These are phyloP conservation scores for Lordiphosa mommai DNA, from an alignment of 1,140 invertebrate species.

Conservation along the genomic window DNA sequence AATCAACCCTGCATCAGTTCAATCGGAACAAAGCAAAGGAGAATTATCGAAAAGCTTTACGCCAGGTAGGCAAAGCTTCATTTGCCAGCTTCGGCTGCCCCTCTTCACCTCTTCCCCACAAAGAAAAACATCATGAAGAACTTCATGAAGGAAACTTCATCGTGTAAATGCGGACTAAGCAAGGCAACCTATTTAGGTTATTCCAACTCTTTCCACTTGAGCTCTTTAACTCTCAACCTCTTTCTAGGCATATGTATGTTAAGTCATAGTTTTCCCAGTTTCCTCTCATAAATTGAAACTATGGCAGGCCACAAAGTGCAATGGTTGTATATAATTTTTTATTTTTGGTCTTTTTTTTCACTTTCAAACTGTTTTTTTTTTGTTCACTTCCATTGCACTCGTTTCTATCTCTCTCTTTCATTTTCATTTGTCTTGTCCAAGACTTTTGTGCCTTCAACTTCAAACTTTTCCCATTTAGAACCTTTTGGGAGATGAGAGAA, in stretches of 20 bases:
- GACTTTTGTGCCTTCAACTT: conserved; percentile 67
- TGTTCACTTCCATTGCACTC: conserved; percentile 6
- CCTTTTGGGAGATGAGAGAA: not conserved
- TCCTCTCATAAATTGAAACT: conserved; percentile 29
- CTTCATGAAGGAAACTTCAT: too few species aligned
- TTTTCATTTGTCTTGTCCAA: conserved; percentile 63
- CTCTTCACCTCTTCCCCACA: too few species aligned
- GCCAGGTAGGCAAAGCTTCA: too few species aligned
- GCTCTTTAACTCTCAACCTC: not conserved
- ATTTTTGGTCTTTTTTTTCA: conserved; percentile 19
- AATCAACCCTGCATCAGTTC: too few species aligned
- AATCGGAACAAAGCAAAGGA: too few species aligned
- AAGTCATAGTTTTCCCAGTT: not conserved
- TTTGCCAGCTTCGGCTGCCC: too few species aligned
- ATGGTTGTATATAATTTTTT: conserved; percentile 3
- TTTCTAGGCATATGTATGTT: conserved; percentile 6
- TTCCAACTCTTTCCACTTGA: conserved; percentile 2
- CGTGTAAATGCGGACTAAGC: too few species aligned
- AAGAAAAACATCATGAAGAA: too few species aligned
- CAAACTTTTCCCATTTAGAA: conserved; percentile 74
- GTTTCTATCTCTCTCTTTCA: conserved; percentile 11
- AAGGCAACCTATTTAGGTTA: too few species aligned
- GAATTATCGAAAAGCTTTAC: too few species aligned
- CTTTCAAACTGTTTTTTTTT: not conserved
- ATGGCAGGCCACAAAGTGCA: conserved; percentile 19